Evolutionary conservation across 1,140 invertebrate species (phyloP), one percentile per base, ranked within the genome.

Genomic region (Lordiphosa collinella): DNA sequence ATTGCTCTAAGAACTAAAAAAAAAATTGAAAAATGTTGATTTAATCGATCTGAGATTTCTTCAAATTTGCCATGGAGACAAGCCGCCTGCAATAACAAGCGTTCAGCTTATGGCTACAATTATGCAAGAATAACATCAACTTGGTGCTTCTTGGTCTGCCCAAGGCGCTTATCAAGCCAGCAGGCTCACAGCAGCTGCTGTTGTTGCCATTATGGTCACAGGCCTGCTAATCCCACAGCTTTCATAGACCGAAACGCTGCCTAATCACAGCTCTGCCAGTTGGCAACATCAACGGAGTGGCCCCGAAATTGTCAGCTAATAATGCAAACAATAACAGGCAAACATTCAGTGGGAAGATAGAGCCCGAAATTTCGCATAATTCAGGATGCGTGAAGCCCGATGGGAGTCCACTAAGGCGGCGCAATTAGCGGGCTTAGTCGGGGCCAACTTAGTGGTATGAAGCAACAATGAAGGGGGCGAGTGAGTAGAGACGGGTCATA

Each of bases 381-480:
- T 71, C 56, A 62, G 53, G 11, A 14, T 4, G 11, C 34, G 29
- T 50, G 11, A 6, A 7, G 36, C 35, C 55, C 48, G 40, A 32
- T 55, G 57, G 57, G 57, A 36, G 47, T 40, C 40, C 40, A 46
- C 71, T 76, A 80, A 82, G 79, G 71, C 76, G 66, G 44, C 76
- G 67, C 76, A 80, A 80, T 80, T 80, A 80, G 76, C 76, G 70
- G 76, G 63, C 67, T 80, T 80, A 80, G 76, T 75, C 62, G 44
- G 51, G 44, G 40, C 31, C 51, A 54, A 60, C 36, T 49, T 36
- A 58, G 35, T 25, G 48, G 36, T 12, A 34, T 8, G 4, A 4
- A 8, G 46, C 44, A 12, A 34, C 46, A 48, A 32, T 43, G 6
- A 25, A 25, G 44, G 38, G 9, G 44, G 43, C 12, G 13, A 18